Conservation (phyloP, 2,113 vertebrate species). For the Nettapus auritus region DNA sequence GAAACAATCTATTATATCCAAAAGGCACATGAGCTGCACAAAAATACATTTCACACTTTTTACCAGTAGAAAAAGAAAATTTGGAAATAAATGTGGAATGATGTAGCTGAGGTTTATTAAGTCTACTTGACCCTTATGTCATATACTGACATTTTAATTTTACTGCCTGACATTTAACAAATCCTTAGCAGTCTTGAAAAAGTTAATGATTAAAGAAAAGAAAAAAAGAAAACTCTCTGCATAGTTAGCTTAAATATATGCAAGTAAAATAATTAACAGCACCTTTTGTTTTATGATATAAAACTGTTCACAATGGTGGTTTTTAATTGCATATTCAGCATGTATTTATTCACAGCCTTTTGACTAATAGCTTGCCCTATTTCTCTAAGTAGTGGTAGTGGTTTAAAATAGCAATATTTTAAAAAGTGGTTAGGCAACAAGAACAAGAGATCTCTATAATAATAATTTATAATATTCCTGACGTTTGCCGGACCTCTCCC, state of each 20-base stretch:
- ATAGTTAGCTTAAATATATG: constrained; percentile 22
- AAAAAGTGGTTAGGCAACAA: neutral
- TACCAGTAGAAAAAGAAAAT: constrained; percentile 20
- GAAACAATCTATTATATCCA: neutral
- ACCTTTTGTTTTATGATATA: constrained; percentile 8
- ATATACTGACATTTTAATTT: constrained; percentile 77
- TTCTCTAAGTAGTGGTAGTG: neutral
- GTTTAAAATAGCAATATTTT: constrained; percentile 14
- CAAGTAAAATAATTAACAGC: constrained; percentile 29
- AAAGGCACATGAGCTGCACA: neutral
- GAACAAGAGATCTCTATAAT: neutral
- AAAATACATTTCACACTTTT: constrained; percentile 8
- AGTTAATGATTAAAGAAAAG: constrained; percentile 45
- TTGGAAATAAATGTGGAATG: constrained; percentile 36
- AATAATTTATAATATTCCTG: constrained; percentile 21
- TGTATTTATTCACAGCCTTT: constrained; percentile 24
- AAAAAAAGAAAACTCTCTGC: neutral
- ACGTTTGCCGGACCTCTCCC: neutral
- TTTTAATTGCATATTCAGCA: constrained; percentile 57
- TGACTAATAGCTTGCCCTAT: constrained; percentile 6
- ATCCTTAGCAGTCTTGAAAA: constrained; percentile 59
- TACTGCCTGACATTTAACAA: constrained; percentile 76
- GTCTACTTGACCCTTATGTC: constrained; percentile 70
- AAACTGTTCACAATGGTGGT: neutral
- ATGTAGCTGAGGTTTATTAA: constrained; percentile 63